A percentile compares a stretch with the other conserved stretches of the same genome.
These are phyloP conservation scores for Camponotus vicinus DNA, from an alignment of 1,140 invertebrate genomes.

Conservation along the genomic window DNA sequence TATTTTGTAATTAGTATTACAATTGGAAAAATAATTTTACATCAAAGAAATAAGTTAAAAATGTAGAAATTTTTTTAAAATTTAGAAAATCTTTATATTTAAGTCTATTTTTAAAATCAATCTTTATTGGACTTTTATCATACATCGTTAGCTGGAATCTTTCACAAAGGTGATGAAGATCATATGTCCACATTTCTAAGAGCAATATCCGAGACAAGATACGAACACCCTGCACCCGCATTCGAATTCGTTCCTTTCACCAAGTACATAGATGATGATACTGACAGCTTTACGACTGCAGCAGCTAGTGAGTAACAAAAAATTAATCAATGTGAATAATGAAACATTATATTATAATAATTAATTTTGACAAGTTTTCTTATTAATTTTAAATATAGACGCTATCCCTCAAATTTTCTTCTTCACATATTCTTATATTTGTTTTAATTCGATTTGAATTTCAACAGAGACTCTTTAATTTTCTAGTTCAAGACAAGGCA, in stretches of 20 bases:
- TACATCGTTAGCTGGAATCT: conserved; percentile 78
- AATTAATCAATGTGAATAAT: background rate
- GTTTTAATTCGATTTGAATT: background rate
- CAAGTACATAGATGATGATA: conserved; percentile 75
- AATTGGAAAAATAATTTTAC: too few relatives aligned
- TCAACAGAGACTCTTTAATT: background rate
- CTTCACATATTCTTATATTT: background rate
- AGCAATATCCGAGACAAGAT: conserved; percentile 74
- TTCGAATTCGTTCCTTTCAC: conserved; percentile 73
- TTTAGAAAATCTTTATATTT: too few relatives aligned
- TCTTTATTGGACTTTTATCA: background rate
- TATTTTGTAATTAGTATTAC: too few relatives aligned
- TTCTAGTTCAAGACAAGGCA: background rate
- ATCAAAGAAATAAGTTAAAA: too few relatives aligned
- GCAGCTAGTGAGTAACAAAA: conserved; percentile 71
- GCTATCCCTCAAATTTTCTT: background rate
- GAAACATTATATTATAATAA: background rate
- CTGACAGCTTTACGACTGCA: conserved; percentile 81
- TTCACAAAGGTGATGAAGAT: conserved; percentile 77
- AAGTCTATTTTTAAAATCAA: too few relatives aligned
- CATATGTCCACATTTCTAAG: conserved; percentile 72
- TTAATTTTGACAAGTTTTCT: background rate
- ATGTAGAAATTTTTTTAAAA: too few relatives aligned
- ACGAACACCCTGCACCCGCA: conserved; percentile 76
- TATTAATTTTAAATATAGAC: conserved; percentile 5